Evolutionary conservation across 2,888 invertebrate genomes (phyloP).

Genomic region (Opisthograptis luteolata): DNA sequence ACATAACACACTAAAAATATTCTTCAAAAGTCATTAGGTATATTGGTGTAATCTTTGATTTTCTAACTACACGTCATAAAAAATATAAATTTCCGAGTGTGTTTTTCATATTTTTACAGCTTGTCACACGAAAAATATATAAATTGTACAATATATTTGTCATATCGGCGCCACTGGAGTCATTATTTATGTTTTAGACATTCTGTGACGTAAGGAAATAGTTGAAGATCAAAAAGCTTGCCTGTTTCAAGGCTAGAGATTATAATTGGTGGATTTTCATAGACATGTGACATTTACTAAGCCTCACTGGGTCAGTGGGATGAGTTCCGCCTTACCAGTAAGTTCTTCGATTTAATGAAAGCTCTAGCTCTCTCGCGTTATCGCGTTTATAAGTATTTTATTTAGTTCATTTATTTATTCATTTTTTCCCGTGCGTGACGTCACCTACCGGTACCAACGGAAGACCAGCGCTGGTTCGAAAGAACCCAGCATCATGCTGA

Average conservation of each 20-base stretch:
- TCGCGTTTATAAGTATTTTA: too few species aligned
- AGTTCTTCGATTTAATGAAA: too few species aligned
- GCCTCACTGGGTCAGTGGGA: slow-evolving; percentile 2
- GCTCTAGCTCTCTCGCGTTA: too few species aligned
- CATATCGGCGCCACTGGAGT: slow-evolving; percentile 29
- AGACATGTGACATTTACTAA: neutral
- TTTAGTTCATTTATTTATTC: too few species aligned
- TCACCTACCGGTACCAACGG: too few species aligned
- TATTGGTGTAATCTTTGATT: slow-evolving; percentile 3
- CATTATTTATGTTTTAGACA: slow-evolving; percentile 27
- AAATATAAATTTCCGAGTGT: neutral
- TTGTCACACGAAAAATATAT: slow-evolving; percentile 16
- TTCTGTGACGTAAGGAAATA: slow-evolving; percentile 18
- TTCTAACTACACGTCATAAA: neutral
- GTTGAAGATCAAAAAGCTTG: slow-evolving; percentile 20
- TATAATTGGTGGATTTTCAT: slow-evolving; percentile 4
- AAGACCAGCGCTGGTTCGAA: too few species aligned
- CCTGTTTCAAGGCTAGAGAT: slow-evolving; percentile 2
- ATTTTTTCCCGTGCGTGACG: too few species aligned
- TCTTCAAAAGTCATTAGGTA: neutral
- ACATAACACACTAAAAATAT: slow-evolving; percentile 4
- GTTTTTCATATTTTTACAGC: slow-evolving; percentile 3
- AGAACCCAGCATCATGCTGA: too few species aligned
- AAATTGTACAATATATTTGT: slow-evolving; percentile 16
- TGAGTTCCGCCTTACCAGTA: neutral